These are phyloP conservation scores for Phallusia fumigata DNA, from an alignment of 23 tunicate species.

Conservation along the genomic window DNA sequence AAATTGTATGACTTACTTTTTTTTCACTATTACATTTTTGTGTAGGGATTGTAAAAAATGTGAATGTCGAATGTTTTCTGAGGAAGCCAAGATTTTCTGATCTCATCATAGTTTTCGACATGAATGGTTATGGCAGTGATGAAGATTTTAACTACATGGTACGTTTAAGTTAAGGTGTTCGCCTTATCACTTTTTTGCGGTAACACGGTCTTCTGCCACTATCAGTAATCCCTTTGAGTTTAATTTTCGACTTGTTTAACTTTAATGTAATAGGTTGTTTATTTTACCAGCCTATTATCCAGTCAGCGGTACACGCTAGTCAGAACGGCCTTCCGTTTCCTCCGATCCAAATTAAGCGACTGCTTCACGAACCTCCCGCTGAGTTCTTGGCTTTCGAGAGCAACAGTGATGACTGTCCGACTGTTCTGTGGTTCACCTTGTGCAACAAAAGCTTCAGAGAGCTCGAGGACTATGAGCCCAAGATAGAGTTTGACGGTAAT, in stretches of 20 bases:
- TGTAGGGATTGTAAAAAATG: slow-evolving; percentile 33
- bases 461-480: slow-evolving; percentile 40
- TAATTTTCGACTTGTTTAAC: too few species aligned
- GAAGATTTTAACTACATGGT: slow-evolving; percentile 45
- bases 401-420: slow-evolving; percentile 20
- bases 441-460: slow-evolving; percentile 32
- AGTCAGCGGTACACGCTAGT: slow-evolving; percentile 28
- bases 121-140: slow-evolving; percentile 27
- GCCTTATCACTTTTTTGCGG: too few species aligned
- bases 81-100: slow-evolving; percentile 40
- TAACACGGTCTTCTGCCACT: too few species aligned
- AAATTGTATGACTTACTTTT: too few species aligned
- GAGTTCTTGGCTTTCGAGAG: slow-evolving; percentile 40
- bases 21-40: too few species aligned
- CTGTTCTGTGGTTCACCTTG: slow-evolving; percentile 14
- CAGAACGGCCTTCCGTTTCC: slow-evolving; percentile 51
- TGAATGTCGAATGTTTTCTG: slow-evolving; percentile 12
- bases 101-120: slow-evolving; percentile 39
- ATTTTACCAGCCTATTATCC: slow-evolving; percentile 21
- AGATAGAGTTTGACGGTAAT: neutral
- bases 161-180: neutral
- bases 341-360: slow-evolving; percentile 22
- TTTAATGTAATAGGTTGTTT: too few species aligned
- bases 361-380: slow-evolving; percentile 42
- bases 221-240: too few species aligned